Evolutionary conservation across 2,888 invertebrate genomes (phyloP).

Genomic region (Rutpela maculata): DNA sequence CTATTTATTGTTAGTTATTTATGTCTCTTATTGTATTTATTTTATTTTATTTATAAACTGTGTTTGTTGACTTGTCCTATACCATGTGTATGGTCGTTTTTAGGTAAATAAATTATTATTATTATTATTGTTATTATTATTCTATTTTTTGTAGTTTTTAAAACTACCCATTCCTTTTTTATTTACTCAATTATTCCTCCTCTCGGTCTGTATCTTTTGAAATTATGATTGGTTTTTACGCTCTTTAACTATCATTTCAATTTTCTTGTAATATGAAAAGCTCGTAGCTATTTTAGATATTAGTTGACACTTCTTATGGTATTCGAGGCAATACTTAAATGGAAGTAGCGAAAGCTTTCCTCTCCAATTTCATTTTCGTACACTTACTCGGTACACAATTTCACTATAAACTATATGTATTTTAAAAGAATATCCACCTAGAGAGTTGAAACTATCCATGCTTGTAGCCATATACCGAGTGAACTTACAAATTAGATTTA

Average conservation of each 20-base stretch:
- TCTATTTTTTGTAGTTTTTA: too few relatives aligned
- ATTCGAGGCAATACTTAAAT: neutral
- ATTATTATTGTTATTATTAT: too few relatives aligned
- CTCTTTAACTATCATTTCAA: neutral
- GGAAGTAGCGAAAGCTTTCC: slow-evolving; percentile 50
- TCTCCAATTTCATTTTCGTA: slow-evolving; percentile 48
- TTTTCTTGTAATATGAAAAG: neutral
- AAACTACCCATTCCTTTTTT: too few relatives aligned
- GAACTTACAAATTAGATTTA: slow-evolving; percentile 59
- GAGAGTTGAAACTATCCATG: slow-evolving; percentile 43
- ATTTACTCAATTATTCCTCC: too few relatives aligned
- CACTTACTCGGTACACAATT: slow-evolving; percentile 46
- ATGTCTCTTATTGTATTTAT: too few relatives aligned
- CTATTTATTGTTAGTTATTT: too few relatives aligned
- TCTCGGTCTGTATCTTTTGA: too few relatives aligned
- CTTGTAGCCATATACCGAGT: slow-evolving; percentile 44
- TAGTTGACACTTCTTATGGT: neutral
- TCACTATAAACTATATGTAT: slow-evolving; percentile 38
- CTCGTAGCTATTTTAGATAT: neutral
- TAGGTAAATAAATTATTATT: too few relatives aligned
- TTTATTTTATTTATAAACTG: too few relatives aligned
- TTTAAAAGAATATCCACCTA: slow-evolving; percentile 42
- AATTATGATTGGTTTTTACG: too few relatives aligned
- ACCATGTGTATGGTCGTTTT: too few relatives aligned
- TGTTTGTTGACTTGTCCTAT: too few relatives aligned